Conservation (phyloP, 2,888 invertebrate genomes). For the Ferrisia virgata region DNA sequence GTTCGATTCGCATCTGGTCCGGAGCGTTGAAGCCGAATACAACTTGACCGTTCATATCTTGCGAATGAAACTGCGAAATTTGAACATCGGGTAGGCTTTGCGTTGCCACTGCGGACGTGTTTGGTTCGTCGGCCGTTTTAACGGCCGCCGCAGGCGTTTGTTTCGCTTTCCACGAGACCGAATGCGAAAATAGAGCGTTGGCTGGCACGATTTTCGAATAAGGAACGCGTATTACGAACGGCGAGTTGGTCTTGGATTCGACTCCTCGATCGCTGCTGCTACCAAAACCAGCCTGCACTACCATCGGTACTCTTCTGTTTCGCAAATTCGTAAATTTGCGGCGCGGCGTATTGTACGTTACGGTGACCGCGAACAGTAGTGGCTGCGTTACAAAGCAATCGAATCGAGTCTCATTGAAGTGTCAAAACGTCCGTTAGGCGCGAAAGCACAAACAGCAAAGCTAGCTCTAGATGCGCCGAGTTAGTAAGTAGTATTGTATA, state of each 20-base stretch:
- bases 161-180: slow-evolving; percentile 43
- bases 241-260: neutral
- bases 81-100: slow-evolving; percentile 12
- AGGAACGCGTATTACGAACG: slow-evolving; percentile 37
- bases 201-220: slow-evolving; percentile 32
- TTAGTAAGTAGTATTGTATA: no score
- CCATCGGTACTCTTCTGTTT: neutral
- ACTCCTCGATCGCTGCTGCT: neutral
- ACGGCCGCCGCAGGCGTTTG: neutral
- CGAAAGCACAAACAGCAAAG: no score
- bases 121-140: neutral
- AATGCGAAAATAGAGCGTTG: slow-evolving; percentile 39
- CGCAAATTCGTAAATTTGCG: neutral
- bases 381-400: neutral
- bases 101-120: neutral
- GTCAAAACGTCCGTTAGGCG: no score
- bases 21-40: slow-evolving; percentile 71
- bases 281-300: neutral
- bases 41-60: slow-evolving; percentile 59
- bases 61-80: slow-evolving; percentile 47
- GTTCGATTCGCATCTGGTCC: slow-evolving; percentile 71
- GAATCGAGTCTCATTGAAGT: no score
- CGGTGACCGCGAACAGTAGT: neutral
- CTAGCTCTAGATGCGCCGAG: no score
- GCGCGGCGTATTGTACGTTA: neutral